Conservation (phyloP, 2,888 invertebrate species). For the Chaetogeoica ovagalla region DNA sequence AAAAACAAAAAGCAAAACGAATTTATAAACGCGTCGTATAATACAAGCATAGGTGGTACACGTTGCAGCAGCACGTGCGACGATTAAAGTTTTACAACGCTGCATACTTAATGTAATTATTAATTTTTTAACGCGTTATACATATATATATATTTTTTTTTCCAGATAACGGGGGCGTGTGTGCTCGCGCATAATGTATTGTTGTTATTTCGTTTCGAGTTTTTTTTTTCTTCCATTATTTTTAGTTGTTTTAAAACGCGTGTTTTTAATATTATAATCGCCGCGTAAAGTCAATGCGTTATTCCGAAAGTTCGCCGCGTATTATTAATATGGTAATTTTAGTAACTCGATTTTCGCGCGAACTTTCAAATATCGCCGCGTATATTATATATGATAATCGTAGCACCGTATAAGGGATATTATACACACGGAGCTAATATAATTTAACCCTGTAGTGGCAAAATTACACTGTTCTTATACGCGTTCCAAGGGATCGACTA, state of each 20-base stretch:
- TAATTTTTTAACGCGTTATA: too few relatives aligned
- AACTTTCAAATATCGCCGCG: slow-evolving; percentile 5
- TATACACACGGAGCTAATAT: slow-evolving; percentile 15
- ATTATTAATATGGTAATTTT: slow-evolving; percentile 38
- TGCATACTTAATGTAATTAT: too few relatives aligned
- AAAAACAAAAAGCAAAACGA: too few relatives aligned
- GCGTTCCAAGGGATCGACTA: neutral
- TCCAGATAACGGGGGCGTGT: too few relatives aligned
- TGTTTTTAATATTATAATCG: neutral
- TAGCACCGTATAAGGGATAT: slow-evolving; percentile 22
- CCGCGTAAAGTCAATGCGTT: neutral
- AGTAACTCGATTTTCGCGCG: slow-evolving; percentile 1
- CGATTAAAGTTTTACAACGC: too few relatives aligned
- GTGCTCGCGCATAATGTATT: too few relatives aligned
- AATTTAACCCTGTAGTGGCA: slow-evolving; percentile 1
- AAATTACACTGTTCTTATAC: neutral
- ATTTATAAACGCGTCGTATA: too few relatives aligned
- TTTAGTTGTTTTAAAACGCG: neutral
- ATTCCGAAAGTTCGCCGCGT: slow-evolving; percentile 6
- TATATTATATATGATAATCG: slow-evolving; percentile 27
- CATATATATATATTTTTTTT: too few relatives aligned
- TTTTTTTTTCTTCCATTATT: too few relatives aligned
- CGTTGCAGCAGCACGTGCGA: too few relatives aligned
- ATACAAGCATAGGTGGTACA: too few relatives aligned
- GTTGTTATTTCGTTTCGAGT: too few relatives aligned